A percentile compares a stretch with the other conserved stretches of the same genome.
These are phyloP conservation scores for Coccyzus lansbergi DNA, from an alignment of 2,797 vertebrate genomes.

Conservation along the genomic window DNA sequence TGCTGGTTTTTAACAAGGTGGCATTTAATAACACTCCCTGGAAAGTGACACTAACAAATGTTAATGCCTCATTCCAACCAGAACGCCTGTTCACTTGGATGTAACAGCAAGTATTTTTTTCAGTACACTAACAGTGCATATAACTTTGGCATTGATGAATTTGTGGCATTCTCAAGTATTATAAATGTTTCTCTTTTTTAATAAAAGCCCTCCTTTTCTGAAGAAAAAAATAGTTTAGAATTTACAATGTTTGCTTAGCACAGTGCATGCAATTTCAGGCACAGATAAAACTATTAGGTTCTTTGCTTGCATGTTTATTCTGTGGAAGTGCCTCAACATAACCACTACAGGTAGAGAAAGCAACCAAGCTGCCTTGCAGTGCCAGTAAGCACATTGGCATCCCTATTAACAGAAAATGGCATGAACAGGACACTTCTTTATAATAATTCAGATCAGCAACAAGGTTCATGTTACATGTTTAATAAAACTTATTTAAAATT, in stretches of 20 bases:
- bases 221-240: not conserved
- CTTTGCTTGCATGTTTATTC: not conserved
- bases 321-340: not conserved
- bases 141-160: not conserved
- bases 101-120: not conserved
- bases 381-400: not conserved
- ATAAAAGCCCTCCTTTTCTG: not conserved
- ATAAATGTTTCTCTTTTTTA: not conserved
- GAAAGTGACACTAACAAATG: not conserved
- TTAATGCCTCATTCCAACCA: not conserved
- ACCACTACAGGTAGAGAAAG: not conserved
- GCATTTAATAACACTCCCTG: not conserved
- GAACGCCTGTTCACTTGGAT: not conserved
- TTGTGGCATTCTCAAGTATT: not conserved
- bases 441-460: not conserved
- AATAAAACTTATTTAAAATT: not conserved
- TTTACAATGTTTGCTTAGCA: constrained; percentile 1
- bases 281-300: not conserved
- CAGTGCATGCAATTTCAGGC: not conserved
- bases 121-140: not conserved
- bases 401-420: not conserved
- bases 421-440: not conserved
- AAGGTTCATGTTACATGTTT: not conserved
- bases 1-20: not conserved
- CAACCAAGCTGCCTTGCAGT: not conserved